Conservation (phyloP, 2,888 invertebrate species). For the Globia sparganii region DNA sequence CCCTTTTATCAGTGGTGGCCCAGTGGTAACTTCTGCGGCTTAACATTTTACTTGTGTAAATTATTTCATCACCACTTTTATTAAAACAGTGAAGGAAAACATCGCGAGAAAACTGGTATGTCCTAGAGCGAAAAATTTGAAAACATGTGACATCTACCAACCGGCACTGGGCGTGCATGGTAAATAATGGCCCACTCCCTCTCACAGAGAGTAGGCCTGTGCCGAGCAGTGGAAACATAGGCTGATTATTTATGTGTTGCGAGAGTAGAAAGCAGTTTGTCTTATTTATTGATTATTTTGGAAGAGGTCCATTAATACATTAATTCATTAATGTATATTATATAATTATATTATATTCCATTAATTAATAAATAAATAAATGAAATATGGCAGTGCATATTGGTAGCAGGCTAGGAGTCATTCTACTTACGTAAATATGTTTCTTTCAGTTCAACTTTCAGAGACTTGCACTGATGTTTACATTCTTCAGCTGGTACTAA, state of each 20-base stretch:
- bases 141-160: neutral
- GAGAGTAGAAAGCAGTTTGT: neutral
- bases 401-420: neutral
- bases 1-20: neutral
- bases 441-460: conserved; percentile 93
- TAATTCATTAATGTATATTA: too few species aligned
- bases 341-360: too few species aligned
- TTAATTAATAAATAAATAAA: too few species aligned
- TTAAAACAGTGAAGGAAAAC: neutral
- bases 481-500: conserved; percentile 95
- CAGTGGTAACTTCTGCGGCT: too few species aligned
- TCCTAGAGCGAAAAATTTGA: neutral
- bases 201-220: neutral
- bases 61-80: neutral
- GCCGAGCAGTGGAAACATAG: neutral
- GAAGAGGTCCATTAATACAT: neutral
- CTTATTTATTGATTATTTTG: neutral
- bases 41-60: neutral
- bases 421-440: conserved; percentile 93
- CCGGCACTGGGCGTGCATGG: neutral
- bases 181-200: neutral
- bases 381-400: neutral
- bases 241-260: neutral
- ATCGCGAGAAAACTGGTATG: neutral
- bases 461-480: conserved; percentile 92